A percentile compares a stretch with the other conserved stretches of the same genome.
phyloP scores from a whole-genome alignment of 2,113 vertebrate species.

The Lycocorax pyrrhopterus region DNA sequence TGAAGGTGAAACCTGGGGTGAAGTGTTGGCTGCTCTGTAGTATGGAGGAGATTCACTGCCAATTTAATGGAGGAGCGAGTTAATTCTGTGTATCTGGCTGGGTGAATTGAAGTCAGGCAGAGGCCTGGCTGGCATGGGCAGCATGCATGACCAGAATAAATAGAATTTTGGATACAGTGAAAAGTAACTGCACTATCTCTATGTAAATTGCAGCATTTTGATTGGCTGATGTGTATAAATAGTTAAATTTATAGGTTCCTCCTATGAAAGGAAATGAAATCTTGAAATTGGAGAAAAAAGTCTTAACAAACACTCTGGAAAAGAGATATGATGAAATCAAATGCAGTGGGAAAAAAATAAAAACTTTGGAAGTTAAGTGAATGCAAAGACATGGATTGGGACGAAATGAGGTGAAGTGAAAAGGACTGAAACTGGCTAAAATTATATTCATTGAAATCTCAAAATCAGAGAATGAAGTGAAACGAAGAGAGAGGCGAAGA shows the following conservation, averaged over 20 bases:
- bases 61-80: not conserved
- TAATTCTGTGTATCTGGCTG: not conserved
- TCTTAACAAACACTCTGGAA: not conserved
- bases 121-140: not conserved
- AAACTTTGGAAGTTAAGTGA: not conserved
- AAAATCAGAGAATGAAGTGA: not conserved
- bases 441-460: not conserved
- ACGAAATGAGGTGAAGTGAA: not conserved
- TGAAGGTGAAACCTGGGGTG: not conserved
- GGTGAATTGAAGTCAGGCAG: not conserved
- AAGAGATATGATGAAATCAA: not conserved
- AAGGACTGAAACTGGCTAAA: not conserved
- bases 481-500: rapidly evolving
- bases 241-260: not conserved
- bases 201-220: not conserved
- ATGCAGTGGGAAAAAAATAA: not conserved
- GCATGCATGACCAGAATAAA: not conserved
- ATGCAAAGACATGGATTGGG: not conserved
- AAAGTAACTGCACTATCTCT: not conserved
- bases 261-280: not conserved
- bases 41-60: not conserved
- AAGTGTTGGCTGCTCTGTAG: not conserved
- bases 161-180: not conserved
- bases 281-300: not conserved
- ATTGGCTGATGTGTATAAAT: not conserved